Base-by-base conservation (phyloP, 2,888 invertebrate species). In the Tethea ocularis region DNA sequence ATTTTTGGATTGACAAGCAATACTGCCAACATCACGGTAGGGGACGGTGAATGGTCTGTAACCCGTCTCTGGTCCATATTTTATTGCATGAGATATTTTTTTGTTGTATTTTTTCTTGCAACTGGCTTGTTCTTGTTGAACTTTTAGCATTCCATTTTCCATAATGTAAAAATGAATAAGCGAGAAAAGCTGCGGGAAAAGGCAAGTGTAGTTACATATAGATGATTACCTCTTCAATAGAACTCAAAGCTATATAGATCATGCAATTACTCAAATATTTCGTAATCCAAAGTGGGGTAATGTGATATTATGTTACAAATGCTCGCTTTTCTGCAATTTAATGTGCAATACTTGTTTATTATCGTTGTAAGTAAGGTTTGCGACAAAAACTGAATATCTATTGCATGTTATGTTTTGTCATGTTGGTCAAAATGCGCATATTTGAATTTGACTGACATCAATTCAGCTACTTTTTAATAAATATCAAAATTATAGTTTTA, bases 311-410 rank as follows among this genome's bases (percentile, higher is more conserved):
- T 46, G 46, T 46, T 46, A 46, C 46, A 10, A 20, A 10, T 46
- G 46, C 10, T 20, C 10, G 46, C 20, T 4, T n/a, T 46, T 7
- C 46, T 20, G 46, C 46, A 20, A 17, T 20, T 20, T 46, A 20
- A 2, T 46, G 46, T 20, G 46, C 46, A 46, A 46, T 20, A 46
- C 46, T 46, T 46, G 46, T 46, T 46, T 46, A 41, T 41, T n/a
- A 46, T 10, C 20, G 1, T 46, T 46, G 46, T 46, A 46, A 10
- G 20, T 46, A 46, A 46, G 17, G 20, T 46, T 46, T 10, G 20
- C 10, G 46, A 46, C 41, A 20, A 46, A 10, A 46, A 46, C 38
- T 38, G 38, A 4, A 36, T 4, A 33, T 29, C 11, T 24, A 26
- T 26, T 26, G 26, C 26, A 26, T 26, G 26, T 26, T 6, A 7